phyloP scores from a whole-genome alignment of 2,797 vertebrate genomes.

The Melanotaenia maccullochi region DNA sequence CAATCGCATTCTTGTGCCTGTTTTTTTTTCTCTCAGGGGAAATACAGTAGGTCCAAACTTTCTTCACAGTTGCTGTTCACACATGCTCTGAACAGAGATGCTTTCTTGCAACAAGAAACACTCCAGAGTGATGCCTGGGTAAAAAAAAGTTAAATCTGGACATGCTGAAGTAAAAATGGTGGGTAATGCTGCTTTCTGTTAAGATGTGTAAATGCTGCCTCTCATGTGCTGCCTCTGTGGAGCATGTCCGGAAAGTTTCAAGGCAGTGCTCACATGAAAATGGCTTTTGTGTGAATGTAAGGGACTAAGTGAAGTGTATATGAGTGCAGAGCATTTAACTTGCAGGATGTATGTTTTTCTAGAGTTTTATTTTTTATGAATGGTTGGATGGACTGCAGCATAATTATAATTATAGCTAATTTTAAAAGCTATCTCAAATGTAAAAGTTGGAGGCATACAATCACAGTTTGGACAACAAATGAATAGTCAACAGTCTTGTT shows the following conservation, averaged over 20 bases:
- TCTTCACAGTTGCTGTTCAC: not conserved
- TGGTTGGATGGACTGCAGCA: not conserved
- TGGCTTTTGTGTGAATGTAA: not conserved
- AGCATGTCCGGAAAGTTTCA: not conserved
- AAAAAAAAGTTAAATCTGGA: not conserved
- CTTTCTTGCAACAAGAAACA: not conserved
- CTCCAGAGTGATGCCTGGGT: not conserved
- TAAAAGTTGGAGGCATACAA: not conserved
- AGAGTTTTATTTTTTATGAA: not conserved
- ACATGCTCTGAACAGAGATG: not conserved
- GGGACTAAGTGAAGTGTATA: not conserved
- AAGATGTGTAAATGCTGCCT: not conserved
- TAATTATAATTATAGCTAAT: not conserved
- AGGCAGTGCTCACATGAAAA: not conserved
- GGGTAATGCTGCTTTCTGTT: not conserved
- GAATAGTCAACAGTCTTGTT: not conserved
- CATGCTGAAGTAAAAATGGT: not conserved
- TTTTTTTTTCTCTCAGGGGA: not conserved
- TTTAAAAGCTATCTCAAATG: not conserved
- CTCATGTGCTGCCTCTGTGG: not conserved
- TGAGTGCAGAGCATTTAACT: not conserved
- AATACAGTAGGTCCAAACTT: not conserved
- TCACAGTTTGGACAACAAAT: not conserved
- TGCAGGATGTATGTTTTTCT: not conserved
- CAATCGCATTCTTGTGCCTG: not conserved